Evolutionary conservation across 1,140 invertebrate species (phyloP).

Genomic region (Macrotrachela quadricornifera): DNA sequence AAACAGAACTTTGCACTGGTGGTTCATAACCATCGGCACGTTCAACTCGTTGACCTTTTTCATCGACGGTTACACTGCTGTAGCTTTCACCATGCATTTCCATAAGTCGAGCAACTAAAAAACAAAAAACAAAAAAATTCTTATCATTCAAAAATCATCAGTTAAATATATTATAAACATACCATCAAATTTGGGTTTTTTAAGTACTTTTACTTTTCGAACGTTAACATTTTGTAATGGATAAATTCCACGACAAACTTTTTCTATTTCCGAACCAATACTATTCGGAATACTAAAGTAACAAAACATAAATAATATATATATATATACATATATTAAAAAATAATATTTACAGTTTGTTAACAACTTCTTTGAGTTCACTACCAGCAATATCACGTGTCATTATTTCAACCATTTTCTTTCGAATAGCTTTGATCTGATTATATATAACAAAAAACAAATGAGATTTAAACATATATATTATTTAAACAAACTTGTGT

Average conservation of each 20-base stretch:
- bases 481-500: conserved; percentile 44
- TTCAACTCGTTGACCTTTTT: conserved; percentile 61
- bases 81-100: conserved; percentile 76
- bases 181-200: conserved; percentile 86
- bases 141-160: neutral
- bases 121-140: neutral
- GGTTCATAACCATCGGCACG: conserved; percentile 92
- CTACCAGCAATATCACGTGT: conserved; percentile 60
- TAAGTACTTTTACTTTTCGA: conserved; percentile 93
- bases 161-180: neutral
- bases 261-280: conserved; percentile 96
- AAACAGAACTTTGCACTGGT: conserved; percentile 79
- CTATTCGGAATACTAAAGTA: conserved; percentile 57
- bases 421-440: conserved; percentile 64
- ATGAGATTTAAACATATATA: too few relatives aligned
- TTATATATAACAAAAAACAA: too few relatives aligned
- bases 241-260: conserved; percentile 80
- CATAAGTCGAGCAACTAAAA: conserved; percentile 59
- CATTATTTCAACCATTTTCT: conserved; percentile 84
- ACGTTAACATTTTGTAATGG: conserved; percentile 95
- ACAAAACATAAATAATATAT: neutral
- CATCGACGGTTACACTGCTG: conserved; percentile 21
- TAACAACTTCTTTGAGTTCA: conserved; percentile 78
- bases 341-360: conserved; percentile 45
- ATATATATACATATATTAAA: neutral